Evolutionary conservation across 2,797 vertebrate species (phyloP), one percentile per base, ranked within the genome.

Genomic region (Momotus momota): DNA sequence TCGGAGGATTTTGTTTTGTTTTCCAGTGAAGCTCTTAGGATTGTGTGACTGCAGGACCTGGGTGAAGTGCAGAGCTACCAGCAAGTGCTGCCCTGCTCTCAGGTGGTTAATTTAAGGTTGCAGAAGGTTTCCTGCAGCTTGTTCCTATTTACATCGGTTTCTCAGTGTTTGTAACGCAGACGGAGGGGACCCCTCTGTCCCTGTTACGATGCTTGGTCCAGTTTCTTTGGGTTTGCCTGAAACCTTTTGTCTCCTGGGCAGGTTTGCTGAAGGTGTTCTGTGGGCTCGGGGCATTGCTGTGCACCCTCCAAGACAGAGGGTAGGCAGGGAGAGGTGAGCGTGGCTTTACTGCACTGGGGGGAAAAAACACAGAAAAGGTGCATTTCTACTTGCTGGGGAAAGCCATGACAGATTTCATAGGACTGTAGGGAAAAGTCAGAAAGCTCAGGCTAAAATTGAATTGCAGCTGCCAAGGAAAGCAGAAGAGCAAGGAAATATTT

Each of bases 1-100:
- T 23, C 74, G 95, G 74, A 94, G 89, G 92, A 88, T 95, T 96
- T 95, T 55, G 86, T 96, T 97, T 97, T 85, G 52, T 91, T 91
- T 95, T 89, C 71, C 41, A 43, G 69, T 88, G 88, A 92, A 96
- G 77, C 71, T 73, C 33, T 86, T 69, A 72, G 60, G 92, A 88
- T 92, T 89, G 67, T 61, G 46, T 73, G 75, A 88, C 71, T 81
- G 62, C 67, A 80, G 84, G 83, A 97, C 61, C 95, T 93, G 72
- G 92, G 77, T 48, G 65, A 95, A 94, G 77, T 65, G 62, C 86
- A 82, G 58, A 88, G 40, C 55, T 73, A 46, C 46, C 69, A 92
- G 85, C 82, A 82, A 52, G 57, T 1, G 20, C 77, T 93, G 91
- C 93, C 64, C 23, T 87, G 84, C 45, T 91, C 78, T 92, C 90